Base-by-base conservation (phyloP, 1,140 invertebrate species). In the fruit fly (Drosophila melanogaster) region DNA sequence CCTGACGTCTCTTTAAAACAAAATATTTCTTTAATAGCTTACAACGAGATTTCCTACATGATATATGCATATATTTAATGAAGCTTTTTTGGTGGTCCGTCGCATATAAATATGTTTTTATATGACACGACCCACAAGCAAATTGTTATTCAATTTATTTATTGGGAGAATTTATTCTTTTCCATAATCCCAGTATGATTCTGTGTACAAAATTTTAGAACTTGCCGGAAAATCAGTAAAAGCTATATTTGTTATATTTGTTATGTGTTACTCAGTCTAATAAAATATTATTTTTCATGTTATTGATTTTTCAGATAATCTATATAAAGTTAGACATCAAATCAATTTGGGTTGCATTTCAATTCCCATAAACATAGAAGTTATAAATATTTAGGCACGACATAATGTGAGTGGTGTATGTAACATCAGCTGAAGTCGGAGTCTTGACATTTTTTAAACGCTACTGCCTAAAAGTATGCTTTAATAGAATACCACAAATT, bases 21-120 rank as follows among this genome's bases (percentile, higher is more conserved):
- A 37, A 53, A 67, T 53, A 65, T 53, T 65, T 67, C 46, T 53
- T 67, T 65, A 65, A 67, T 37, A 40, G 60, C 15, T 66, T 53
- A 65, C 60, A 43, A 35, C 26, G 19, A 51, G 19, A 46, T 35
- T 33, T 35, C 30, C 26, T 40, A 44, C 44, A 35, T 22, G 15
- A 44, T 65, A 65, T 33, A 38, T 33, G n/a, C 4, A 5, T 4
- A 24, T 46, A 51, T 51, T 51, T 51, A 35, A 35, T 35, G 22
- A 4, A 1, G 1, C 0, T 33, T 56, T 62, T 62, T 40, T 41
- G 30, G 5, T 6, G 17, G 7, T 3, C 11, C 12, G 6, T 22
- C 4, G 26, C 26, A 14, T 5, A 49, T 33, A 40, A 50, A 22
- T 33, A 37, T 15, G 22, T 22, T 17, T 62, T 46, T 46, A 46